Conservation (phyloP, 64 coral and sea anemone genomes). For the Platygyra sinensis region DNA sequence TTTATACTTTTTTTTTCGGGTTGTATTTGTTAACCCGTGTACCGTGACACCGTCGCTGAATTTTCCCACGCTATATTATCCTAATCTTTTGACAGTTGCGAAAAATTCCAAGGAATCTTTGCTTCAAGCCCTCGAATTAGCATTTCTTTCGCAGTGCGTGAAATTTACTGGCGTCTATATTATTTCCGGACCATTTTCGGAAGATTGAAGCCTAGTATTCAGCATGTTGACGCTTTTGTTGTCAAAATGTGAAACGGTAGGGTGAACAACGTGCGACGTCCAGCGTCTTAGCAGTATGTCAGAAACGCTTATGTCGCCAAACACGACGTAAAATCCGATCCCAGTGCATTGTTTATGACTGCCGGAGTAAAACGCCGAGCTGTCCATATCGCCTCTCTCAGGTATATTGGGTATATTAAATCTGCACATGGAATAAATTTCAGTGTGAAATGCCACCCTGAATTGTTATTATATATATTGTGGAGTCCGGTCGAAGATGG, state of each 20-base stretch:
- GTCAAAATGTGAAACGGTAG: conserved; percentile 32
- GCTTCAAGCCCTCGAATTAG: conserved; percentile 5
- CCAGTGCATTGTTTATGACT: background rate
- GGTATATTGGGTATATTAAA: conserved; percentile 3
- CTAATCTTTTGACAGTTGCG: conserved; percentile 3
- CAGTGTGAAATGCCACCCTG: conserved; percentile 18
- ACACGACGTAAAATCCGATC: background rate
- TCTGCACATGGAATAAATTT: conserved; percentile 55
- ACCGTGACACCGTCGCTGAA: conserved; percentile 28
- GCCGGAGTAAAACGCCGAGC: background rate
- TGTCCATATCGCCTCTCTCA: background rate
- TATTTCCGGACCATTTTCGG: conserved; percentile 24
- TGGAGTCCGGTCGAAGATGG: background rate
- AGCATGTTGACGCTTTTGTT: background rate
- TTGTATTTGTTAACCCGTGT: conserved; percentile 26
- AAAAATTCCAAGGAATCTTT: conserved; percentile 32
- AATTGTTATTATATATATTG: conserved; percentile 6
- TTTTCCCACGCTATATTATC: conserved; percentile 43
- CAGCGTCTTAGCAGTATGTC: background rate
- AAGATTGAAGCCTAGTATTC: background rate
- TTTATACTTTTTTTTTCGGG: background rate
- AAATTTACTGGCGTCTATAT: background rate
- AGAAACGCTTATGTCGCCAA: background rate
- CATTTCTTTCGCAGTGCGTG: background rate
- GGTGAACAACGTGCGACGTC: conserved; percentile 34